phyloP scores from a whole-genome alignment of 2,888 invertebrate genomes.

The Polymixis lichenea region DNA sequence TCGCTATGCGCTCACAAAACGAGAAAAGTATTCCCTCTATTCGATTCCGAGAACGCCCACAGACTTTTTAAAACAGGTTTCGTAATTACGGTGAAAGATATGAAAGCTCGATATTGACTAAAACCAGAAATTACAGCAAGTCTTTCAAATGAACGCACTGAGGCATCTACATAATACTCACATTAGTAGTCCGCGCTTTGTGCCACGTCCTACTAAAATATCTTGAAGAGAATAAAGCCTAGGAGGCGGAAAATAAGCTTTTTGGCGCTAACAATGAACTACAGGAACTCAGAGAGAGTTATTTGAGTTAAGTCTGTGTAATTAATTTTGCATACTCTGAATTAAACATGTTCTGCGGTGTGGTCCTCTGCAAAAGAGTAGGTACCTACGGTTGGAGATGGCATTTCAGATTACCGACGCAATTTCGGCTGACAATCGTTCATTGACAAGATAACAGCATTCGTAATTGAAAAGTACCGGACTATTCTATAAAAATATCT shows the following conservation, averaged over 20 bases:
- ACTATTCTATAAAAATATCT: neutral
- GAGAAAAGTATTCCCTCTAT: conserved; percentile 56
- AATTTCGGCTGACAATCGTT: conserved; percentile 32
- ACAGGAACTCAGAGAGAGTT: conserved; percentile 47
- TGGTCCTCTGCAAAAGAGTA: conserved; percentile 8
- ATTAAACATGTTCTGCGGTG: conserved; percentile 40
- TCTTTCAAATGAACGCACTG: conserved; percentile 61
- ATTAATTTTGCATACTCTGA: conserved; percentile 65
- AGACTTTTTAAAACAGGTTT: conserved; percentile 57
- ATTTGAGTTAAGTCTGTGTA: conserved; percentile 59
- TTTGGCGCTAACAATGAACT: conserved; percentile 64
- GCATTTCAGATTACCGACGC: conserved; percentile 27
- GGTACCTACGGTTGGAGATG: conserved; percentile 23
- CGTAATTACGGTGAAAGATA: conserved; percentile 59
- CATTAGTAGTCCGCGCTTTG: conserved; percentile 67
- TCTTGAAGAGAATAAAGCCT: conserved; percentile 65
- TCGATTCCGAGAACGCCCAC: conserved; percentile 50
- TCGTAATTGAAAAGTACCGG: conserved; percentile 23
- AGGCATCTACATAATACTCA: conserved; percentile 66
- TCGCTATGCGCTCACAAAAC: conserved; percentile 54
- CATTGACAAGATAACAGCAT: conserved; percentile 8
- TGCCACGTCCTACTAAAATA: conserved; percentile 65
- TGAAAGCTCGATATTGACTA: conserved; percentile 63
- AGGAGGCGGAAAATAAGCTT: conserved; percentile 69
- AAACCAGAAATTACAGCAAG: conserved; percentile 64